These are phyloP conservation scores for Drosophila lacicola DNA, from an alignment of 2,888 invertebrate species.

Conservation along the genomic window DNA sequence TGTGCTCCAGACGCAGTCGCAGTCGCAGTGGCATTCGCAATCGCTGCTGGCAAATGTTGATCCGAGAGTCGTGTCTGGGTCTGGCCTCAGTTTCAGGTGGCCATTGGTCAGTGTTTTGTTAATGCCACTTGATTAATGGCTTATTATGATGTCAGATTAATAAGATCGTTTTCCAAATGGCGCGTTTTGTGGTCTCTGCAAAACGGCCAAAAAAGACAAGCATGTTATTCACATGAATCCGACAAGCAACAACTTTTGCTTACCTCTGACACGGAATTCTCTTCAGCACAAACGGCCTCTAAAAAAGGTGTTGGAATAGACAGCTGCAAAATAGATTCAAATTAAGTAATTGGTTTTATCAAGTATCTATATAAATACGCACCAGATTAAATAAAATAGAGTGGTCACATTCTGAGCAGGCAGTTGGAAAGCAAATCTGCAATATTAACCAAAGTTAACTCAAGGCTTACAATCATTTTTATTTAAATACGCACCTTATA, in stretches of 20 bases:
- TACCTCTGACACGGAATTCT: conserved; percentile 53
- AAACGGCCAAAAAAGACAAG: conserved; percentile 41
- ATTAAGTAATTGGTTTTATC: neutral
- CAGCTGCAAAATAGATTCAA: conserved; percentile 23
- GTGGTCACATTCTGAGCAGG: neutral
- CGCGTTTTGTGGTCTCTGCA: conserved; percentile 45
- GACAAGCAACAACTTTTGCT: conserved; percentile 45
- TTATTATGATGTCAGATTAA: conserved; percentile 85
- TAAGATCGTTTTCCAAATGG: conserved; percentile 82
- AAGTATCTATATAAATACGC: neutral
- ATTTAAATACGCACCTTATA: conserved; percentile 10
- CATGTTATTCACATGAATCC: conserved; percentile 52
- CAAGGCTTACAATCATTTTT: neutral
- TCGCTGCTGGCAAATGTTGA: conserved; percentile 54
- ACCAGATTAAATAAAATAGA: neutral
- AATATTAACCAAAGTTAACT: too few relatives aligned
- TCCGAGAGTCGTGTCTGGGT: conserved; percentile 54
- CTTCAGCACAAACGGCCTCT: neutral
- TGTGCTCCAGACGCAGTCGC: conserved; percentile 45
- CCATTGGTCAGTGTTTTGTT: conserved; percentile 72
- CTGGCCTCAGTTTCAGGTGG: conserved; percentile 58
- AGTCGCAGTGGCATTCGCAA: conserved; percentile 11
- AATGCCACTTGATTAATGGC: conserved; percentile 83
- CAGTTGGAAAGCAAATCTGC: neutral
- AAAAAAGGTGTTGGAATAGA: neutral